Evolutionary conservation across 2,797 vertebrate genomes (phyloP).

Genomic region (Gastrophryne carolinensis): DNA sequence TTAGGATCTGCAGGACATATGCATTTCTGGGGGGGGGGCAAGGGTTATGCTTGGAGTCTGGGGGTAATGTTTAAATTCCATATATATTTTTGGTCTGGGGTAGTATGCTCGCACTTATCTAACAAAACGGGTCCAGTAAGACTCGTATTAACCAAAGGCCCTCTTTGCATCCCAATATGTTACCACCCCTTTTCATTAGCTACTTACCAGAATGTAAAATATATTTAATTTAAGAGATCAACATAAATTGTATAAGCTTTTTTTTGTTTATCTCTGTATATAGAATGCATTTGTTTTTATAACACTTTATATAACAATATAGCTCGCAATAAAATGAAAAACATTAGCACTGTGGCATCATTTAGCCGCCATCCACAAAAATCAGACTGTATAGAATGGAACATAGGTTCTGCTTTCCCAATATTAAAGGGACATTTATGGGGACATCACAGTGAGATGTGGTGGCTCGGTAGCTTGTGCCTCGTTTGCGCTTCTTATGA

Average conservation of each 20-base stretch:
- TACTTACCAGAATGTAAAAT: no score
- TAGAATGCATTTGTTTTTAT: background rate
- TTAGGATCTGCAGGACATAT: no score
- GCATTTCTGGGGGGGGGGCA: no score
- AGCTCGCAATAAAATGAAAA: background rate
- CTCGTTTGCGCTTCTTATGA: background rate
- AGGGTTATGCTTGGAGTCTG: no score
- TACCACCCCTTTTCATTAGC: no score
- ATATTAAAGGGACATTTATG: conserved; percentile 2
- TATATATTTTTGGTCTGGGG: no score
- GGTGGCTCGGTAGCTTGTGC: background rate
- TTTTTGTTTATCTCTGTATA: background rate
- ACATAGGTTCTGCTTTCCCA: background rate
- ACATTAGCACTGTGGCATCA: background rate
- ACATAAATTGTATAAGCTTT: background rate
- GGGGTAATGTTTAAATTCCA: no score
- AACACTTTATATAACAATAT: background rate
- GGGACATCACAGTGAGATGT: background rate
- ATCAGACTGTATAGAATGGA: background rate
- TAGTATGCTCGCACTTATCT: no score
- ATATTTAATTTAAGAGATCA: background rate
- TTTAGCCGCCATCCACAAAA: background rate
- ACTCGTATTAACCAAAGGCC: no score
- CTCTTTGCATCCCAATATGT: no score
- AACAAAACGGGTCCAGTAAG: no score